Conservation (phyloP, 2,797 vertebrate species). For the Lacerta bilineata region DNA sequence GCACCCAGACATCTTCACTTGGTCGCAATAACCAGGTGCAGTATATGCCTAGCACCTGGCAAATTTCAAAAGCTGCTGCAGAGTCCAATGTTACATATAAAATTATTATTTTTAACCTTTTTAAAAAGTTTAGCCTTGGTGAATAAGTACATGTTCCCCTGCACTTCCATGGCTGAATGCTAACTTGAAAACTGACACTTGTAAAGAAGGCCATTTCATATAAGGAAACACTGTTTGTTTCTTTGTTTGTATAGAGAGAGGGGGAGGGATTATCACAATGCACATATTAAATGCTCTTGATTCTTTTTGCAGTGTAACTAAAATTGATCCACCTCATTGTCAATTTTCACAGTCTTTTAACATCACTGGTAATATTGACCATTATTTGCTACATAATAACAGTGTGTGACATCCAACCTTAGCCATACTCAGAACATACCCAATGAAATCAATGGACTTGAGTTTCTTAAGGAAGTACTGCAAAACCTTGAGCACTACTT, state of each 20-base stretch:
- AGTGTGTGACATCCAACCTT: background rate
- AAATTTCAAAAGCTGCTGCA: too few relatives aligned
- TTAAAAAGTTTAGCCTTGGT: background rate
- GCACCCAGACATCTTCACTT: too few relatives aligned
- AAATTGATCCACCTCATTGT: slow-evolving; percentile 10
- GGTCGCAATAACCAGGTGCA: too few relatives aligned
- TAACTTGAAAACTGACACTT: too few relatives aligned
- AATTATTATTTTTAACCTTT: background rate
- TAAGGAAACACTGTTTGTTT: background rate
- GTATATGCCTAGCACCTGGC: too few relatives aligned
- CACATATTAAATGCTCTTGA: background rate
- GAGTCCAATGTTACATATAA: too few relatives aligned
- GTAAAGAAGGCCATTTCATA: background rate
- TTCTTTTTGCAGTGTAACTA: background rate
- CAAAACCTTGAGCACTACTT: background rate
- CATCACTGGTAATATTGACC: background rate
- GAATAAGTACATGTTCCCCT: background rate
- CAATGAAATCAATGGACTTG: too few relatives aligned
- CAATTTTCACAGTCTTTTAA: background rate
- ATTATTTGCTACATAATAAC: background rate
- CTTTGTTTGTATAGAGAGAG: too few relatives aligned
- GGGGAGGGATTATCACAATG: background rate
- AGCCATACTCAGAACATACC: too few relatives aligned
- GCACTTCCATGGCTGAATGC: background rate
- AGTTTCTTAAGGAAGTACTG: background rate